phyloP scores from a whole-genome alignment of 1,140 invertebrate species.

The Agrypnia vestita region DNA sequence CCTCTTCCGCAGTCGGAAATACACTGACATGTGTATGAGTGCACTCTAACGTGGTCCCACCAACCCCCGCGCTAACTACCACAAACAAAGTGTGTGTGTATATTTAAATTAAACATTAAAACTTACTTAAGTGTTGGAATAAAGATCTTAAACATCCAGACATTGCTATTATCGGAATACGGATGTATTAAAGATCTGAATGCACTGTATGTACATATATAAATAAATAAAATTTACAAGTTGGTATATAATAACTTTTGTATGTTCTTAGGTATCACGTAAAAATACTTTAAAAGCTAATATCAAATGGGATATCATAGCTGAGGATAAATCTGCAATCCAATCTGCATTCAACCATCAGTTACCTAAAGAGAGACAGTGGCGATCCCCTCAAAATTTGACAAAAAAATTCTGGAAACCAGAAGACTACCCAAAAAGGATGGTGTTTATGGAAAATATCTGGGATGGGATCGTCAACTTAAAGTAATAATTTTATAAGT shows the following conservation, averaged over 20 bases:
- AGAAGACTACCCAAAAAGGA: constrained; percentile 71
- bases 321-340: constrained; percentile 63
- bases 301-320: constrained; percentile 66
- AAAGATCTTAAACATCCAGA: too few species aligned
- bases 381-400: constrained; percentile 70
- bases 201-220: too few species aligned
- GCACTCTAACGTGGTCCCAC: too few species aligned
- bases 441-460: constrained; percentile 75
- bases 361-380: constrained; percentile 70
- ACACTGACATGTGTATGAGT: too few species aligned
- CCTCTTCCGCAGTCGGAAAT: too few species aligned
- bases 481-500: constrained; percentile 63
- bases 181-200: too few species aligned
- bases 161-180: too few species aligned
- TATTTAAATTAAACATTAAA: too few species aligned
- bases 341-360: constrained; percentile 70
- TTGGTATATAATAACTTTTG: not conserved
- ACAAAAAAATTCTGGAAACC: constrained; percentile 71
- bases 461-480: constrained; percentile 77
- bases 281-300: constrained; percentile 64
- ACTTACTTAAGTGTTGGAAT: too few species aligned
- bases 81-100: too few species aligned
- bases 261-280: constrained; percentile 47
- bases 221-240: too few species aligned
- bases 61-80: too few species aligned